phyloP scores from a whole-genome alignment of 2,113 vertebrate species.

The Sitta europaea region DNA sequence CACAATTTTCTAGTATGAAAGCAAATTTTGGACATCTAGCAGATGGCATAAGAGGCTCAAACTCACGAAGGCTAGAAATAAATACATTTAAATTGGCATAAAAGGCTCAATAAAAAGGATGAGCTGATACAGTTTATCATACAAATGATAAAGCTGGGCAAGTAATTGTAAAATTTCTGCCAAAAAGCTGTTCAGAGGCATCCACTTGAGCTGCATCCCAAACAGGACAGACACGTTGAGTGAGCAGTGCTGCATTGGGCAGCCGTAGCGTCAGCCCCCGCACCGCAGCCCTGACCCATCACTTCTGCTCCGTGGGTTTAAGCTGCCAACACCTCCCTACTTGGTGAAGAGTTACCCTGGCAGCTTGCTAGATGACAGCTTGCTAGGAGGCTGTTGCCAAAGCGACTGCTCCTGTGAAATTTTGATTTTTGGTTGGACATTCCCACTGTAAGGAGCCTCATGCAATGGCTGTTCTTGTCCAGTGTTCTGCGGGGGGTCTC shows the following conservation, averaged over 20 bases:
- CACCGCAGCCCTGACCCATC: background rate
- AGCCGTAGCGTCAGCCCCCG: rapidly evolving
- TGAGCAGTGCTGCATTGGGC: background rate
- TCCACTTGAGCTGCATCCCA: background rate
- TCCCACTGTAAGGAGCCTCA: background rate
- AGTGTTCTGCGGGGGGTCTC: rapidly evolving
- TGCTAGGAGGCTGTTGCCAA: background rate
- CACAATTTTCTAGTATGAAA: background rate
- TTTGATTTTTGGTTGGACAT: conserved; percentile 3
- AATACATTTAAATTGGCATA: background rate
- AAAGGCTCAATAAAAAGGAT: background rate
- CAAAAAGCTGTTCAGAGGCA: conserved; percentile 24
- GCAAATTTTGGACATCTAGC: background rate
- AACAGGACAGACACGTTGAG: background rate
- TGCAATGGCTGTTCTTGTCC: background rate
- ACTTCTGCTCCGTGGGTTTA: background rate
- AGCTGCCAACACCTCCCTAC: conserved; percentile 8
- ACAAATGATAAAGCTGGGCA: conserved; percentile 15
- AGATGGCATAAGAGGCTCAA: background rate
- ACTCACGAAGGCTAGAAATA: background rate
- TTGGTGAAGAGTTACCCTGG: background rate
- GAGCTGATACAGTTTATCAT: background rate
- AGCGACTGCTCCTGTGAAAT: background rate
- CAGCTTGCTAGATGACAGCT: conserved; percentile 29
- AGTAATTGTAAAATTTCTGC: background rate